phyloP scores from a whole-genome alignment of 2,888 invertebrate genomes.

The Drosophila barbarae region DNA sequence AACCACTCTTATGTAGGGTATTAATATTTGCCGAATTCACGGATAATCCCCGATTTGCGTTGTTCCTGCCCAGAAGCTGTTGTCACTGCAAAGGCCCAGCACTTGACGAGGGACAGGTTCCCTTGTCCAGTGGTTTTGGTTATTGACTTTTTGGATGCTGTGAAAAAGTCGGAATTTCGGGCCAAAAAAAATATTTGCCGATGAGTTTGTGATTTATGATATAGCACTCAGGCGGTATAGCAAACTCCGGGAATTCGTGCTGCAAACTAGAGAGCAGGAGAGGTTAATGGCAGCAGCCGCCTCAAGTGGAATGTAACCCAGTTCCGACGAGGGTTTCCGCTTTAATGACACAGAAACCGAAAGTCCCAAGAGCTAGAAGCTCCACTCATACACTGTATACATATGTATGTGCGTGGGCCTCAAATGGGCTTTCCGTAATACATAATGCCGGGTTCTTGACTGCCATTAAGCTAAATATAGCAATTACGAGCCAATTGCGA shows the following conservation, averaged over 20 bases:
- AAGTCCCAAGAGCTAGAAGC: slow-evolving; percentile 56
- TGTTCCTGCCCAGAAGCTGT: slow-evolving; percentile 71
- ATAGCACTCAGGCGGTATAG: no score
- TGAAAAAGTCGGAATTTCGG: slow-evolving; percentile 57
- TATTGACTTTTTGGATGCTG: slow-evolving; percentile 45
- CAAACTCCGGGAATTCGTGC: slow-evolving; percentile 1
- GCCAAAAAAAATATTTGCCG: slow-evolving; percentile 60
- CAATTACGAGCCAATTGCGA: slow-evolving; percentile 70
- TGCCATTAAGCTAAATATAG: slow-evolving; percentile 70
- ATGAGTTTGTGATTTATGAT: slow-evolving; percentile 63
- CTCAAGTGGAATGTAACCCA: slow-evolving; percentile 55
- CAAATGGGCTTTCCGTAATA: slow-evolving; percentile 28
- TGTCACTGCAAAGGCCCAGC: slow-evolving; percentile 56
- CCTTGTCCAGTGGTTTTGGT: slow-evolving; percentile 33
- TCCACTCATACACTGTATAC: slow-evolving; percentile 24
- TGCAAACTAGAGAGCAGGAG: not conserved
- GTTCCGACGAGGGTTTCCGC: slow-evolving; percentile 58
- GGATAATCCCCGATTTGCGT: slow-evolving; percentile 37
- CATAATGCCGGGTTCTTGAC: slow-evolving; percentile 60
- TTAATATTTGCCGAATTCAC: not conserved
- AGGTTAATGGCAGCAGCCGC: slow-evolving; percentile 19
- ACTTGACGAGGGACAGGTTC: slow-evolving; percentile 45
- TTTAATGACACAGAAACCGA: slow-evolving; percentile 73
- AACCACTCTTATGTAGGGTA: not conserved
- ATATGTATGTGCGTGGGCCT: slow-evolving; percentile 21